A percentile compares a stretch with the other conserved stretches of the same genome.
Conservation (phyloP, 2,113 vertebrate species). For the Raja brachyura region DNA sequence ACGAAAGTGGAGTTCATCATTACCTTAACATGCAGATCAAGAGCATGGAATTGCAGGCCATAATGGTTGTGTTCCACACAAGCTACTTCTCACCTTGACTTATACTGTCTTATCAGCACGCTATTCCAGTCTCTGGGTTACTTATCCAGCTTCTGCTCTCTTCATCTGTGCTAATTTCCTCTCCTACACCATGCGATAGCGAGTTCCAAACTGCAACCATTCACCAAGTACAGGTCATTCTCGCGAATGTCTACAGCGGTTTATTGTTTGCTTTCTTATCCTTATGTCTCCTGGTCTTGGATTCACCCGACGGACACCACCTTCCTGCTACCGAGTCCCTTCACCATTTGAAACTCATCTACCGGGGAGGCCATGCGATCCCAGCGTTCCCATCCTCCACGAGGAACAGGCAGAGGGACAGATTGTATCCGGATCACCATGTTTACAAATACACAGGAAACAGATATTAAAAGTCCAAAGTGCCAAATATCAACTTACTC, state of each 20-base stretch:
- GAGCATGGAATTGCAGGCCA: neutral
- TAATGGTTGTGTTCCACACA: neutral
- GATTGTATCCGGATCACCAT: neutral
- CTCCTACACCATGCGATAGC: too few relatives aligned
- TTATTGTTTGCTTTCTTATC: neutral
- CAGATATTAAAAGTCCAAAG: too few relatives aligned
- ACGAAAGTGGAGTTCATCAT: neutral
- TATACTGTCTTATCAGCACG: neutral
- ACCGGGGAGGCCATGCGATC: neutral
- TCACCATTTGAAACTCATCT: neutral
- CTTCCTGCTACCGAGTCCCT: neutral
- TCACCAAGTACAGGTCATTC: too few relatives aligned
- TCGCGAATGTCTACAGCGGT: neutral
- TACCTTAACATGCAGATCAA: neutral
- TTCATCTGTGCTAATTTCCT: neutral
- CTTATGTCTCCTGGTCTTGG: neutral
- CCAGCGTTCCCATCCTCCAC: neutral
- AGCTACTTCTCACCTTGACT: neutral
- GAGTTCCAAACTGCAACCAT: neutral
- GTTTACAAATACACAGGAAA: too few relatives aligned
- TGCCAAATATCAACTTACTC: too few relatives aligned
- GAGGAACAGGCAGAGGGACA: neutral
- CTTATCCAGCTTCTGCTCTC: neutral
- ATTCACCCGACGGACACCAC: neutral
- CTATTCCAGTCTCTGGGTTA: neutral